Base-by-base conservation (phyloP, 2,888 invertebrate species). In the Melikaiella ostensackeni region DNA sequence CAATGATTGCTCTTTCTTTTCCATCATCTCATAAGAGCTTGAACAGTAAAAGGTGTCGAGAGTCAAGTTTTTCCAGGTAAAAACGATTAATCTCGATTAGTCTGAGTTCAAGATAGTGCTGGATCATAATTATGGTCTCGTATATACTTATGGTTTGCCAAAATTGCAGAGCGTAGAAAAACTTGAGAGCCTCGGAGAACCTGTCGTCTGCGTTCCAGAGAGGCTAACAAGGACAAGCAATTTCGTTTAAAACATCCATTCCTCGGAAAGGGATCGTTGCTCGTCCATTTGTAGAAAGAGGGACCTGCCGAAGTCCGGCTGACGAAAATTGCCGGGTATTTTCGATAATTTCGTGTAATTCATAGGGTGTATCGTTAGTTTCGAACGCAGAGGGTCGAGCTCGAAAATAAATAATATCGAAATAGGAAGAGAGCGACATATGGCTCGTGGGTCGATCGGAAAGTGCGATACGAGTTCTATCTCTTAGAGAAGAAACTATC, bases 381-480 rank as follows among this genome's bases (percentile, higher is more conserved):
- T 77, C 75, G 75, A 50, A 38, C 77, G 59, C 75, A 50, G 66
- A 55, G 76, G 73, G 82, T 70, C 63, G 38, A 76, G 30, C 27
- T 7, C 61, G 75, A 75, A 75, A 64, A 82, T 84, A 82, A 85
- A 84, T 85, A 84, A 86, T 85, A 81, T 76, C 79, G 81, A 76
- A 59, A 79, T 76, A 74, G 75, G 77, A 75, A 78, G 74, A 76
- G 64, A 79, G 63, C 80, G 82, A 83, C 83, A 83, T 83, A 83
- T 84, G 84, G 84, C 81, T 80, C 83, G 80, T 83, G 82, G 76
- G 75, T 77, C 55, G 79, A 81, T 82, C 78, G 73, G 38, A 76
- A 74, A 70, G 50, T 64, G n/a, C 63, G 77, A 77, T 77, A 77
- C 19, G 57, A 83, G 42, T 33, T 85, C 83, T 84, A 79, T 83